Base-by-base conservation (phyloP, 2,797 vertebrate species). In the Sphenopsis melanotis region DNA sequence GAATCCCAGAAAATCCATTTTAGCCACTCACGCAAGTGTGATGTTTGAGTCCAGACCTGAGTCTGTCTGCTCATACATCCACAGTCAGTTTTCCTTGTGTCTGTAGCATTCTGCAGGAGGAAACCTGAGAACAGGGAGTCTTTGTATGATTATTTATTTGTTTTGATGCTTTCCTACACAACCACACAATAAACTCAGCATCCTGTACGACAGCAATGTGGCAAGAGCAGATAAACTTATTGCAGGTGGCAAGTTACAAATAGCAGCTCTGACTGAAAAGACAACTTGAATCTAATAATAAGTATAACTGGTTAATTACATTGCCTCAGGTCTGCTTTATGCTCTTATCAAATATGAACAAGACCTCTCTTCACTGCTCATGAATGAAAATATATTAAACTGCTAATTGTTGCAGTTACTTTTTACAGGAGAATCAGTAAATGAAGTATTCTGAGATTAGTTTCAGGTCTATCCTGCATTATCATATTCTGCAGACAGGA, bases 401-500 rank as follows among this genome's bases (percentile, higher is more conserved):
- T 95, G 68, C 49, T 94, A 93, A 93, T 92, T 92, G 81, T 90
- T 93, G 77, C 75, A 71, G 86, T 79, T 92, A 66, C 59, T 72
- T 95, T 91, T 79, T 70, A 56, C 37, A 39, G 86, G 44, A 66
- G 41, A 82, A 80, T 70, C 70, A 66, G 86, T 46, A 87, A 93
- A 60, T 87, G 71, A 88, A 68, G 55, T 29, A 46, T 69, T 83
- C 66, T 55, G 46, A 88, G 83, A 90, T 92, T 82, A 87, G 52
- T 84, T 94, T 88, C 74, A 89, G 70, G 57, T 91, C 70, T 94
- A 49, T 83, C 57, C 49, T 75, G 20, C 37, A 39, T 88, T 94
- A 94, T 63, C 36, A 0, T 50, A 32, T 88, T 86, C 57, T 91
- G 76, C 85, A 95, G 93, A 44, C 50, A 72, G 69, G 69, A 85